Base-by-base conservation (phyloP, 2,888 invertebrate species). In the Seira ritae region DNA sequence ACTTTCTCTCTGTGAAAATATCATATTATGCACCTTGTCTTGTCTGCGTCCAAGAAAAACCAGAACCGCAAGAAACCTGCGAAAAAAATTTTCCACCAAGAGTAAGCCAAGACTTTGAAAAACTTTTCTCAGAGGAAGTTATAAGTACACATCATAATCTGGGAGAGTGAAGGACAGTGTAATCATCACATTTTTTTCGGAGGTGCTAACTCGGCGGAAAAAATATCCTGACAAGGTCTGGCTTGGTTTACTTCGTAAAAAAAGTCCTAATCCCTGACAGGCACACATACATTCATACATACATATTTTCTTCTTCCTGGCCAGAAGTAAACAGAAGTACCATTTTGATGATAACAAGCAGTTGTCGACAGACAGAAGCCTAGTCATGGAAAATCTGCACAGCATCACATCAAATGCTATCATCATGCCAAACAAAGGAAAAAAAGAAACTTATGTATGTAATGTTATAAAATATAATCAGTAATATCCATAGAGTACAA, bases 141-240 rank as follows among this genome's bases (percentile, higher is more conserved):
- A 22, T 23, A 12, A 6, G 37, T 68, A 17, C 17, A 3, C 68
- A 17, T n/a, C n/a, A 68, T 20, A 46, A 24, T 20, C 6, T 1
- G n/a, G n/a, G n/a, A n/a, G n/a, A n/a, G n/a, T n/a, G n/a, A n/a
- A n/a, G n/a, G n/a, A n/a, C n/a, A n/a, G n/a, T n/a, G n/a, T n/a
- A n/a, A n/a, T n/a, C n/a, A n/a, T n/a, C n/a, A n/a, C n/a, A n/a
- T n/a, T n/a, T n/a, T n/a, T n/a, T n/a, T n/a, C 15, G 71, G 42
- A 50, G 71, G 50, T 71, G 71, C 50, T 20, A 71, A 71, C 71
- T 71, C 71, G 1, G 6, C 22, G 50, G 22, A 22, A 68, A n/a
- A n/a, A n/a, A n/a, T n/a, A n/a, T n/a, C n/a, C 68, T 31, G 68
- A 8, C 31, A 31, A 68, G 24, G 22, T 71, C 0, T 17, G 1